Percentiles rank a stretch among this genome's conserved stretches.
These are phyloP conservation scores for Vimba vimba DNA, from an alignment of 2,113 vertebrate species.

Conservation along the genomic window DNA sequence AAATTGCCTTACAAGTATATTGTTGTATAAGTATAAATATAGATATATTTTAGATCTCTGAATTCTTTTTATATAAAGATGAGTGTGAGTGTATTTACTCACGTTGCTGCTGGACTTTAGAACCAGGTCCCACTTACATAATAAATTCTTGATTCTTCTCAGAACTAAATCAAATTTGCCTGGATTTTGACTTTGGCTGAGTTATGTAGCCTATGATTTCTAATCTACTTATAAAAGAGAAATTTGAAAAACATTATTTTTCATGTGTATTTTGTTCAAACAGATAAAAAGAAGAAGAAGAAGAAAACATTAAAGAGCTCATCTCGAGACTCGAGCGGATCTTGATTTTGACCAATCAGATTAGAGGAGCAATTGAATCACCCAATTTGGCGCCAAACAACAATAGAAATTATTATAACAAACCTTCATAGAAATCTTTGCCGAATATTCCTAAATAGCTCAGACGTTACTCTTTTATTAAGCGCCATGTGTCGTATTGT, in stretches of 20 bases:
- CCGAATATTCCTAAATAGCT: no score
- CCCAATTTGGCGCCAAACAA: neutral
- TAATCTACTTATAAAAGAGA: neutral
- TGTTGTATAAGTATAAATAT: neutral
- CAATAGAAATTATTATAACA: neutral
- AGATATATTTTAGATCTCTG: neutral
- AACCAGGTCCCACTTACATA: neutral
- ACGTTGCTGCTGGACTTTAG: no score
- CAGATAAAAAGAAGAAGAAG: neutral
- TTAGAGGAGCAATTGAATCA: neutral
- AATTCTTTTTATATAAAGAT: neutral
- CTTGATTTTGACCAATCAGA: slow-evolving; percentile 15
- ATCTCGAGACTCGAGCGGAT: neutral
- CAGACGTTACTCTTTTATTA: neutral
- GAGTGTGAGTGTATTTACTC: no score
- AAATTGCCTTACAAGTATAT: neutral
- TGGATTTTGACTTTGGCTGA: neutral
- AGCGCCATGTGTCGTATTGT: neutral
- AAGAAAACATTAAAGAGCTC: neutral
- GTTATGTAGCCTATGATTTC: neutral
- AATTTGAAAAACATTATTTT: neutral
- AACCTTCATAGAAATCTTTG: neutral
- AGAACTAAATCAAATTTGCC: neutral
- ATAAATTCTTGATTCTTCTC: neutral
- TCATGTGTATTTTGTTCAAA: neutral